Percentiles rank a stretch among this genome's conserved stretches.
Conservation (phyloP, 30 jellyfish, hydroid and myxozoan genomes). For the Sanderia malayensis region DNA sequence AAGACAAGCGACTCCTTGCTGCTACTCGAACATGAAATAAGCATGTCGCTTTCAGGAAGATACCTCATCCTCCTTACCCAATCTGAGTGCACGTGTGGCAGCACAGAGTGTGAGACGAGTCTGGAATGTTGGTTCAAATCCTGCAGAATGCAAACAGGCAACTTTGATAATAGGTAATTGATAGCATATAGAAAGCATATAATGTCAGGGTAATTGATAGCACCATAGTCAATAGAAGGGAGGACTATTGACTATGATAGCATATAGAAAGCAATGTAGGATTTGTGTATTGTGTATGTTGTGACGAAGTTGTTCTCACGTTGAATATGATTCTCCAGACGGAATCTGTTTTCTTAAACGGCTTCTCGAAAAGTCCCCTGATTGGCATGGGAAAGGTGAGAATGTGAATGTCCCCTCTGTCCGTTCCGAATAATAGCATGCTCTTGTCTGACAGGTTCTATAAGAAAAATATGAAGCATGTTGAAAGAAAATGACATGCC, state of each 20-base stretch:
- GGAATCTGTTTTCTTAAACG: slow-evolving; percentile 57
- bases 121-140: slow-evolving; percentile 53
- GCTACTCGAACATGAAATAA: slow-evolving; percentile 66
- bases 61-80: slow-evolving; percentile 66
- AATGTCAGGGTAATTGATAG: no score
- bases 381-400: slow-evolving; percentile 56
- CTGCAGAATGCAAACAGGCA: slow-evolving; percentile 25
- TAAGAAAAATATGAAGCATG: no score
- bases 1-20: slow-evolving; percentile 59
- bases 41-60: slow-evolving; percentile 55
- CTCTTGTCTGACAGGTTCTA: slow-evolving; percentile 53
- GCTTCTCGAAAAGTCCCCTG: slow-evolving; percentile 67
- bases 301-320: no score
- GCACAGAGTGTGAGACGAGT: slow-evolving; percentile 35
- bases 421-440: slow-evolving; percentile 63
- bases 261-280: no score
- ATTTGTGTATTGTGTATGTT: no score
- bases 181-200: no score
- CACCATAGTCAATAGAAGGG: no score
- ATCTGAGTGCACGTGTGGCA: slow-evolving; percentile 69
- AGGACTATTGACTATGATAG: no score
- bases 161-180: no score
- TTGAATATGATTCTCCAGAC: slow-evolving; percentile 63
- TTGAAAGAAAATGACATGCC: no score
- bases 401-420: slow-evolving; percentile 69